Base-by-base conservation (phyloP, 2,888 invertebrate species). In the Thereva nobilitata region DNA sequence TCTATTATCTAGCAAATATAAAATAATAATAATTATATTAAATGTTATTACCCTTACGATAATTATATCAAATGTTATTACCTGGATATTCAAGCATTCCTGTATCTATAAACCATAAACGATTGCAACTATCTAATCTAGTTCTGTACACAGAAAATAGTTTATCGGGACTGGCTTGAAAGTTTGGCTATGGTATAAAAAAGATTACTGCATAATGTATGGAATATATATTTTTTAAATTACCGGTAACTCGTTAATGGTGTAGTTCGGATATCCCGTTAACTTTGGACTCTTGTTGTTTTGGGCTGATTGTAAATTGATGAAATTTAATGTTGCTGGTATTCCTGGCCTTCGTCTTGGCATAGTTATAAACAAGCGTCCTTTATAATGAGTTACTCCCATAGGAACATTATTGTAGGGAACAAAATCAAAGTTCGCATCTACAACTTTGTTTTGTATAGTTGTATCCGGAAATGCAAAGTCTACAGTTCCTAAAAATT, bases 41-140 rank as follows among this genome's bases (percentile, higher is more conserved):
- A 34, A 42, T 10, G 45, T 41, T 35, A 8, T 40, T 35, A 44
- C 1, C 10, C 9, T 4, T 52, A 3, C 8, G 8, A 8, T 40
- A 12, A 7, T 56, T 34, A 52, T 37, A 66, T 10, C 3, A 7
- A 3, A n/a, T n/a, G 41, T 71, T 74, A 75, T 82, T 77, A 85
- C 90, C 84, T 59, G 87, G 85, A 73, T 87, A 84, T 76, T 91
- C 89, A 64, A 89, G 76, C 44, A 88, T 77, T 2, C 92, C 92
- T 0, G 90, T 89, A 74, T 92, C 92, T 1, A 92, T 85, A 75
- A 90, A 88, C 92, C 92, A 93, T 1, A 93, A 81, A 4, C 92
- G 80, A 50, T 88, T 86, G 72, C 92, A 93, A 0, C 68, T 74
- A 1, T 93, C 93, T 0, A 88, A 85, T 8, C 85, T 83, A 0